These are phyloP conservation scores for Pseudochromis fuscus DNA, from an alignment of 2,797 vertebrate genomes.

Conservation along the genomic window DNA sequence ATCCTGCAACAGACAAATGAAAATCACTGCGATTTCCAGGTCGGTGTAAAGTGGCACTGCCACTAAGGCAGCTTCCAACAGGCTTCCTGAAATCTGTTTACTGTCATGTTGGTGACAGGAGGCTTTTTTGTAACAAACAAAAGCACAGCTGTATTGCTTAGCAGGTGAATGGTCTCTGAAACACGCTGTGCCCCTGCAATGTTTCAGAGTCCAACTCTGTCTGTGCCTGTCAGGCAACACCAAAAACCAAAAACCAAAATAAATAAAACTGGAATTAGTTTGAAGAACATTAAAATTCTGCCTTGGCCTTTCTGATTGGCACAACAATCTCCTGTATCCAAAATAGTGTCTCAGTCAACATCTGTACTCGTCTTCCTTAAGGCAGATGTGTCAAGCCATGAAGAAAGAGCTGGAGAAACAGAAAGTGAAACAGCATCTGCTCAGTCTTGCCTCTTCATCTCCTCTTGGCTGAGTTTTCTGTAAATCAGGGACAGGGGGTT, in stretches of 20 bases:
- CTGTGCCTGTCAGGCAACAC: background rate
- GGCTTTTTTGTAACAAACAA: conserved; percentile 5
- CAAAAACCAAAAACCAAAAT: background rate
- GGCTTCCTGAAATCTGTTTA: conserved; percentile 28
- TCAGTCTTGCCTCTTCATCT: conserved; percentile 58
- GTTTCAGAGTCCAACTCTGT: background rate
- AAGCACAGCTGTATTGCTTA: conserved; percentile 25
- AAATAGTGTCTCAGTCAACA: conserved; percentile 57
- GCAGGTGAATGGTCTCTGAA: conserved; percentile 19
- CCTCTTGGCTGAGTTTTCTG: conserved; percentile 70
- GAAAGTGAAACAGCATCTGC: conserved; percentile 70
- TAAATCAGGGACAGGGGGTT: conserved; percentile 70
- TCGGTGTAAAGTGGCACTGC: conserved; percentile 36
- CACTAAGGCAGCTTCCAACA: conserved; percentile 40
- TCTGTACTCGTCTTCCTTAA: conserved; percentile 53
- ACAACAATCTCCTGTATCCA: conserved; percentile 23
- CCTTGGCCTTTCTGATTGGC: conserved; percentile 21
- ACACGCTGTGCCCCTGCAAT: conserved; percentile 12
- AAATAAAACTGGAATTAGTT: background rate
- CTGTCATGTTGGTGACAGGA: conserved; percentile 36
- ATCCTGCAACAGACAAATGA: conserved; percentile 52
- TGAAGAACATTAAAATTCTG: conserved; percentile 1
- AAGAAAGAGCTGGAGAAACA: conserved; percentile 53
- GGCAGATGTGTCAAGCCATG: conserved; percentile 54
- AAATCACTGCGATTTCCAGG: conserved; percentile 54